Base-by-base conservation (phyloP, 2,797 vertebrate genomes). In the Pangasius sanitwongsei region DNA sequence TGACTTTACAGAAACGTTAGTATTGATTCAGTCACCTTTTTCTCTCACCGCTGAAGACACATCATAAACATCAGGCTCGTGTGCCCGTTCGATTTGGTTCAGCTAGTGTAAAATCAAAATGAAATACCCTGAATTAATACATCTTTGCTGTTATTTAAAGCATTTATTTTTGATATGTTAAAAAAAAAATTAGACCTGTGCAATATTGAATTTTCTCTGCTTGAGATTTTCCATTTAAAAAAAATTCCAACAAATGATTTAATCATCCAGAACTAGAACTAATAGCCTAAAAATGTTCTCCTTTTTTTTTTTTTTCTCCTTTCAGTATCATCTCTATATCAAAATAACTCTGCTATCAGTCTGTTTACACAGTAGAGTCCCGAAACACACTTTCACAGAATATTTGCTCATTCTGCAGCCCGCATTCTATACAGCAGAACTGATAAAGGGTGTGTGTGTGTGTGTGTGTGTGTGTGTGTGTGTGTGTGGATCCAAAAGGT, bases 401-500 rank as follows among this genome's bases (percentile, higher is more conserved):
- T 57, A 59, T 89, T 83, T 83, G 70, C 48, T 50, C 28, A 34
- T 72, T 78, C 25, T 83, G 20, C 85, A 74, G 77, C 74, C 83
- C 70, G 77, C 59, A 57, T 61, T 86, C 78, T 57, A 59, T 77
- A 83, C 31, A 50, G 61, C 25, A 86, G 25, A 89, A 89, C 87
- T 86, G 88, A 90, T 89, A 88, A 87, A 59, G 28, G 1, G 75
- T 83, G 48, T 77, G 63, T 86, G 28, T 85, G 59, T 85, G 85
- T 86, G 37, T 82, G 65, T 65, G 41, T 15, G 48, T 57, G 61
- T 3, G 75, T 78, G 75, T 78, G 55, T 86, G 41, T 86, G 53
- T 78, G 85, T 80, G 50, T 74, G 55, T 55, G 8, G 70, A 25
- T 89, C 83, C 83, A 78, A 87, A 90, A 90, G 87, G 89, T 89